Evolutionary conservation across 2,888 invertebrate species (phyloP), one percentile per base, ranked within the genome.

Genomic region (Automeris io): DNA sequence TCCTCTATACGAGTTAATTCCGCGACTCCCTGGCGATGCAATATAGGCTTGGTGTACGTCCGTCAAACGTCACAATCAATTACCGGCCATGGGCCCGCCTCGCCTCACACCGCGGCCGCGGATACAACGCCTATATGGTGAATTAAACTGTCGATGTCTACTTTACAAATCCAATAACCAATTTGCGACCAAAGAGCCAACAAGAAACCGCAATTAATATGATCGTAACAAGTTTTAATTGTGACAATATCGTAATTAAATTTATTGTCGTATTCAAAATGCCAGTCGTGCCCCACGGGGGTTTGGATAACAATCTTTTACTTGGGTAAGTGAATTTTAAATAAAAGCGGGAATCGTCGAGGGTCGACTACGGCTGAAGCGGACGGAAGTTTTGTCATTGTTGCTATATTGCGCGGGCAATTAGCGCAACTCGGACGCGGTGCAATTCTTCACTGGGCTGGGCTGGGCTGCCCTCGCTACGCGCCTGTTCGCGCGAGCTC

Each of bases 351-450:
- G 72, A 71, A 66, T 73, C 69, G 67, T 70, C 61, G 70, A 70
- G 71, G 62, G 61, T 62, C 61, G 64, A 54, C 57, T 65, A 60
- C 61, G 67, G 57, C 61, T 68, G 70, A 69, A 67, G 66, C 70
- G 70, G 57, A 55, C 58, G 65, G 61, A 82, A 85, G 73, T 82
- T 85, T 80, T 81, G 79, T 80, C 78, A 83, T 85, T 85, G 85
- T 85, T 83, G 78, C 76, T 72, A 72, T 81, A 83, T 83, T 81
- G 81, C 76, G 70, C 77, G 67, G 76, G 85, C 85, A 85, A 85
- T 85, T 85, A 85, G 81, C 69, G 70, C 73, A 62, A 67, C 70
- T 72, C 66, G 73, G 75, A 70, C 70, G 63, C 62, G 65, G 57
- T 53, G 65, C 64, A 45, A 59, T 54, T 70, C 66, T 64, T 59